Base-by-base conservation (phyloP, 2,113 vertebrate species). In the Oreocharis arfaki region DNA sequence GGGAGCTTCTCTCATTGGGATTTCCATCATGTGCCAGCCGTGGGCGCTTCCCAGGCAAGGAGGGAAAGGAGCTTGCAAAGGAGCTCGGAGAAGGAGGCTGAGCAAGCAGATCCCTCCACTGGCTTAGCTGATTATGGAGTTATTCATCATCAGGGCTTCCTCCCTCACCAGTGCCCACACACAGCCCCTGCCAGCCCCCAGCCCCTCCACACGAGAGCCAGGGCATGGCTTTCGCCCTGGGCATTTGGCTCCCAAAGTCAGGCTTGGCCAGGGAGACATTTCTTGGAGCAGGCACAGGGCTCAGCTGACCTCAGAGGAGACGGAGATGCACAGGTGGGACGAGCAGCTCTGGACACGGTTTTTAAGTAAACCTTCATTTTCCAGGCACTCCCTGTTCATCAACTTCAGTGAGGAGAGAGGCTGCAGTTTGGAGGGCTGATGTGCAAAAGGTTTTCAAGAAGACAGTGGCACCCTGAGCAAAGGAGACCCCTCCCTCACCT, bases 111-210 rank as follows among this genome's bases (percentile, higher is more conserved):
- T 82, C 74, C 26, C 60, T 50, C 52, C 33, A 4, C 39, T 30
- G 50, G 80, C 56, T 82, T 21, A n/a, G 77, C 69, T 24, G 35
- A 57, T 65, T 21, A 28, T 0, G 3, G 68, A 75, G 49, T 19
- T 53, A 30, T 52, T 90, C 35, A 23, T 76, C 7, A 0, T 26
- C 67, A 46, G 0, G 2, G n/a, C 28, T 53, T 50, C 52, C 42
- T 93, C 30, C 33, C 12, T 59, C 0, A 0, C 3, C 1, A 1
- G 76, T 35, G 33, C 49, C 49, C 1, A 0, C 11, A 9, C 41
- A 14, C 67, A 90, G 41, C 41, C 59, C 46, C 42, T 53, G 68
- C 20, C n/a, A 79, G 46, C 27, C 17, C 50, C 56, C 67, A 60
- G 57, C 32, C 14, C 12, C 56, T 61, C 46, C 9, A 2, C 47